These are phyloP conservation scores for Gnathonemus longibarbis DNA, from an alignment of 2,113 vertebrate species.

Conservation along the genomic window DNA sequence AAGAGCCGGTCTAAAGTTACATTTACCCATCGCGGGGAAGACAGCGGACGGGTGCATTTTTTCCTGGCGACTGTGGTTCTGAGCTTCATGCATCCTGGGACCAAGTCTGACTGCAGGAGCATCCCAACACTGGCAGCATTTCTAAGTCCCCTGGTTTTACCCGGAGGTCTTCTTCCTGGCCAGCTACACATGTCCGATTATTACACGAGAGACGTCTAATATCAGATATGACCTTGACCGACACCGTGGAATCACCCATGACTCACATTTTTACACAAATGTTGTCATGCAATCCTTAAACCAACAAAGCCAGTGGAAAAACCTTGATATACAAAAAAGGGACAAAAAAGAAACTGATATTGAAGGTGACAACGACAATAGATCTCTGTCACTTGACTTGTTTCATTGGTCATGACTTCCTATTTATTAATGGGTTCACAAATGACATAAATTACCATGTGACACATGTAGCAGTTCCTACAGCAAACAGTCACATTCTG, in stretches of 20 bases:
- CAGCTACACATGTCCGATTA: background rate
- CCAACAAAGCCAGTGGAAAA: background rate
- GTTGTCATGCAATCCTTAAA: background rate
- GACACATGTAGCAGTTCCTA: background rate
- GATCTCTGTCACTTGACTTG: background rate
- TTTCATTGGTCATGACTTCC: background rate
- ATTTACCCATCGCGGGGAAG: constrained; percentile 49
- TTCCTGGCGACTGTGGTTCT: background rate
- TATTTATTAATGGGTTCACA: background rate
- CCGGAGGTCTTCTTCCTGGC: background rate
- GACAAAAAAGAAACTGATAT: background rate
- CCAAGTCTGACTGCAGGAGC: background rate
- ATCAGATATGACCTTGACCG: background rate
- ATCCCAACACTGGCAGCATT: background rate
- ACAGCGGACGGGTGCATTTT: background rate
- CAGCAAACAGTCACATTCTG: background rate
- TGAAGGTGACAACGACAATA: background rate
- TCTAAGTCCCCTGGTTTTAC: background rate
- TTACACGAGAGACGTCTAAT: background rate
- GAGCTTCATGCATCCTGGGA: background rate
- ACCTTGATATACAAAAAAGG: background rate
- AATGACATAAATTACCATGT: background rate
- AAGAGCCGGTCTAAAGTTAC: constrained; percentile 66
- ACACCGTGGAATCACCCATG: background rate
- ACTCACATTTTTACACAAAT: background rate